These are phyloP conservation scores for Empidonax alnorum DNA, from an alignment of 2,113 vertebrate species.

Conservation along the genomic window DNA sequence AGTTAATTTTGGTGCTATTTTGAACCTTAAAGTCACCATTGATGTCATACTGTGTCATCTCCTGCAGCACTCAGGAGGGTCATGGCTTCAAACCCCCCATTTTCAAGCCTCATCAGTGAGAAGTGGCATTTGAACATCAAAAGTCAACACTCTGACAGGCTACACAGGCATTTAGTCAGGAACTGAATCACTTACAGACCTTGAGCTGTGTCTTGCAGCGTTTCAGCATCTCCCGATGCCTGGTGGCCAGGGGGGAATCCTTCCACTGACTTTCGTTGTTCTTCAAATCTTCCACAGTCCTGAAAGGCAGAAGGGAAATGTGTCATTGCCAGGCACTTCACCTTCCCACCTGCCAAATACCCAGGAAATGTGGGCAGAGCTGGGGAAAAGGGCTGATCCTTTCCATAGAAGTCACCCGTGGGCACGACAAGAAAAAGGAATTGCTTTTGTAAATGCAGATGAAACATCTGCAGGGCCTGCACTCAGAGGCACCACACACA, in stretches of 20 bases:
- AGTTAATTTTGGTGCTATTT: background rate
- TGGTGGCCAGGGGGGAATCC: slow-evolving; percentile 90
- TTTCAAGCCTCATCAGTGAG: background rate
- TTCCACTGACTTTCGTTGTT: slow-evolving; percentile 98
- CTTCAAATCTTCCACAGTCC: slow-evolving; percentile 97
- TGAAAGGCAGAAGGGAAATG: slow-evolving; percentile 52
- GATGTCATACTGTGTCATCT: fast-evolving
- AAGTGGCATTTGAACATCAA: background rate
- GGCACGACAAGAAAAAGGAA: background rate
- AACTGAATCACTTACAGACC: slow-evolving; percentile 76
- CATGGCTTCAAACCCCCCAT: background rate
- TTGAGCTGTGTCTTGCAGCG: slow-evolving; percentile 98
- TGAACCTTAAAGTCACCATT: background rate
- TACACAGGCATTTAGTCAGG: background rate
- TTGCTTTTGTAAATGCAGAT: background rate
- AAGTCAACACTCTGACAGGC: background rate
- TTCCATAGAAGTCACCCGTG: background rate
- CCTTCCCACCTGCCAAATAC: background rate
- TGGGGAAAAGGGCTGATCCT: fast-evolving
- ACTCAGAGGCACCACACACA: background rate
- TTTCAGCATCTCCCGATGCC: slow-evolving; percentile 97
- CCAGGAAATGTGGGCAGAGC: background rate
- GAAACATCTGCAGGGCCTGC: background rate
- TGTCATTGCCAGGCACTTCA: background rate
- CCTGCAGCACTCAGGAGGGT: background rate